Conservation (phyloP, 2,888 invertebrate species). For the Agonopterix alstromeriana region DNA sequence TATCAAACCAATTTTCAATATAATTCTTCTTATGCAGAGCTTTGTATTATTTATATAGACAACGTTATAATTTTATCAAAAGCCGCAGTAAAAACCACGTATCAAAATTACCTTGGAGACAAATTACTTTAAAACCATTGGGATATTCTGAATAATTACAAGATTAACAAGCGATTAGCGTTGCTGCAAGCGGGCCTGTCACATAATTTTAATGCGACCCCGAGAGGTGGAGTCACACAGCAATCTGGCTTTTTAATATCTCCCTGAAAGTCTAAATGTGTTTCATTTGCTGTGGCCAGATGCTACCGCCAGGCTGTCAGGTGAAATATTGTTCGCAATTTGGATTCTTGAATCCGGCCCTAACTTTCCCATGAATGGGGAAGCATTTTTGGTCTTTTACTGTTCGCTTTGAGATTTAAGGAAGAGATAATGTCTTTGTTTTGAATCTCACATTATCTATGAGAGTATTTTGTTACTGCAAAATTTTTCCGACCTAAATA, state of each 20-base stretch:
- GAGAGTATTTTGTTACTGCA: too few species aligned
- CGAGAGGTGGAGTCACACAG: neutral
- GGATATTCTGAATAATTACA: neutral
- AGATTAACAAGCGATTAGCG: neutral
- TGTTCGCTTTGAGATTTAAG: too few species aligned
- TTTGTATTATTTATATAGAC: neutral
- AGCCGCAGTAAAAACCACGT: neutral
- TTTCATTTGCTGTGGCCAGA: conserved; percentile 45
- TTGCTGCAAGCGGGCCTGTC: neutral
- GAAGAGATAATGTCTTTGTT: too few species aligned
- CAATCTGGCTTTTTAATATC: conserved; percentile 27
- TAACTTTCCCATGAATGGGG: conserved; percentile 20
- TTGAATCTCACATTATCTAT: too few species aligned
- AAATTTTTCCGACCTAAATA: too few species aligned
- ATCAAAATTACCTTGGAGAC: neutral
- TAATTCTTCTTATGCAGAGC: neutral
- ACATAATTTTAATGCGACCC: conserved; percentile 1
- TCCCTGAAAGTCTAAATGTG: conserved; percentile 36
- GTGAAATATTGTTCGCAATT: conserved; percentile 48
- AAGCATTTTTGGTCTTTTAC: too few species aligned
- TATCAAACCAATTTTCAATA: too few species aligned
- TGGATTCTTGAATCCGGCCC: conserved; percentile 17
- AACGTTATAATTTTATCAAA: neutral
- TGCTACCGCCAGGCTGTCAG: conserved; percentile 32
- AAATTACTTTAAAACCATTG: too few species aligned